Evolutionary conservation across 2,113 vertebrate species (phyloP).

Genomic region (Lepisosteus osseus): DNA sequence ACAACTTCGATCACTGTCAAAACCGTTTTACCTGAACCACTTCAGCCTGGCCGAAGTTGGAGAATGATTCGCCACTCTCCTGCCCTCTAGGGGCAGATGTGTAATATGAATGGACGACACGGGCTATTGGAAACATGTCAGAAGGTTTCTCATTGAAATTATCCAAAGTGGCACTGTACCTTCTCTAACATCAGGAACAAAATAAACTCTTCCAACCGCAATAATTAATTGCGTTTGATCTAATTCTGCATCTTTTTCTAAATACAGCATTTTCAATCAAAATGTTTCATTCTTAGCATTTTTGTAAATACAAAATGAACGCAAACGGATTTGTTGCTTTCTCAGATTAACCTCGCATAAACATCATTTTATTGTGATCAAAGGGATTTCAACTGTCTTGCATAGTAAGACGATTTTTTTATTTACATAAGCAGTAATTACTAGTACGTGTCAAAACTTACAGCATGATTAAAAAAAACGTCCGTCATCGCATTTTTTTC

Average conservation of each 20-base stretch:
- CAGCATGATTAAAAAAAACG: neutral
- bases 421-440: constrained; percentile 9
- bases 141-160: too few species aligned
- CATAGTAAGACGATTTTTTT: neutral
- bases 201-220: constrained; percentile 5
- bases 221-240: too few species aligned
- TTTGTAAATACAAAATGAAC: constrained; percentile 3
- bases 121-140: too few species aligned
- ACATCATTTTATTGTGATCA: constrained; percentile 9
- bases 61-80: neutral
- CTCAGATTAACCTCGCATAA: constrained; percentile 2
- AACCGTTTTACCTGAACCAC: neutral
- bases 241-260: too few species aligned
- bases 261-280: too few species aligned
- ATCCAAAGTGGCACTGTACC: neutral
- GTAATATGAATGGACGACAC: neutral
- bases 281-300: neutral
- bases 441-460: constrained; percentile 7
- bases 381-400: constrained; percentile 1
- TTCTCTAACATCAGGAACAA: constrained; percentile 9
- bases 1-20: neutral
- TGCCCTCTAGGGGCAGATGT: neutral
- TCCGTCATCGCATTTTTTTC: too few species aligned
- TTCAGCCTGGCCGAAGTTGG: neutral
- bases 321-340: constrained; percentile 5